Conservation (phyloP, 2,797 vertebrate genomes). For the Spinibarbus caldwelli region DNA sequence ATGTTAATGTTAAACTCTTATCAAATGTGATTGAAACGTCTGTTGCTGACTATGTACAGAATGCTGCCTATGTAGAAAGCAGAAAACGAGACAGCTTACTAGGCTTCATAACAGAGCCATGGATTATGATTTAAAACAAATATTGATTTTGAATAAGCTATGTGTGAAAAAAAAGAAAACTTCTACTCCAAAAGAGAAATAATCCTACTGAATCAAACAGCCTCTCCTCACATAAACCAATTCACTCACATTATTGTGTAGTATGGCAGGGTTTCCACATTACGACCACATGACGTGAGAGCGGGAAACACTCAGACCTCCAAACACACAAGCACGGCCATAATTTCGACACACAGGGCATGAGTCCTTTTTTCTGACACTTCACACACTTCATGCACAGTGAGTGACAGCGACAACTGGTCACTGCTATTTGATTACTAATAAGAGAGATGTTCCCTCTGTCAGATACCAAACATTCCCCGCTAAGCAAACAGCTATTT, state of each 20-base stretch:
- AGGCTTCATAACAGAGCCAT: not conserved
- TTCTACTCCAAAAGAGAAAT: not conserved
- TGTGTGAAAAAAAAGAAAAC: not conserved
- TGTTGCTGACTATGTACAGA: not conserved
- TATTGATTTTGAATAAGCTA: not conserved
- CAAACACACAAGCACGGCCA: conserved; percentile 68
- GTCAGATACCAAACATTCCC: conserved; percentile 99
- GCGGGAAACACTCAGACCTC: conserved; percentile 47
- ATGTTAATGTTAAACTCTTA: not conserved
- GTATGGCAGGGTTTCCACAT: conserved; percentile 43
- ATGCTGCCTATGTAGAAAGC: conserved; percentile 1
- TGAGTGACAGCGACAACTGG: conserved; percentile 99
- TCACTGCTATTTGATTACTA: conserved; percentile 99
- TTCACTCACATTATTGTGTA: conserved; percentile 33
- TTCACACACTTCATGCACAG: conserved; percentile 69
- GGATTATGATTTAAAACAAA: not conserved
- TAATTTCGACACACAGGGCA: conserved; percentile 73
- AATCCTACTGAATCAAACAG: not conserved
- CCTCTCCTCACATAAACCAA: not conserved
- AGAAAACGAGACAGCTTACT: not conserved
- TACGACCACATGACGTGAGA: conserved; percentile 50
- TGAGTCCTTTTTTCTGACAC: conserved; percentile 78
- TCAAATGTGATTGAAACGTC: not conserved
- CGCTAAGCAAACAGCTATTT: conserved; percentile 99
- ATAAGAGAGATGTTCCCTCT: conserved; percentile 99